These are phyloP conservation scores for Dendrocincla tyrannina DNA, from an alignment of 2,797 vertebrate genomes.

Conservation along the genomic window DNA sequence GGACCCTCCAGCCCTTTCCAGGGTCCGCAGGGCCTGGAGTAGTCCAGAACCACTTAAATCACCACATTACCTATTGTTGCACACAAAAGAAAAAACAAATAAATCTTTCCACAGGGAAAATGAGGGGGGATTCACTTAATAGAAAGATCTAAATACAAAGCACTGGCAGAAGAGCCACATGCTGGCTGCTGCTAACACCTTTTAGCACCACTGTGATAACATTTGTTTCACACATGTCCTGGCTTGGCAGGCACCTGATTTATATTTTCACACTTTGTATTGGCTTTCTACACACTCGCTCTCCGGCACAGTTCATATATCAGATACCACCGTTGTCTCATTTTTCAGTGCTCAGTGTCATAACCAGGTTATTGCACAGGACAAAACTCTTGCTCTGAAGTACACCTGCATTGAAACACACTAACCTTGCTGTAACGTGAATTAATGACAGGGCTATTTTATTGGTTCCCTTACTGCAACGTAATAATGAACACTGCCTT, in stretches of 20 bases:
- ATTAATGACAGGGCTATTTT: not conserved
- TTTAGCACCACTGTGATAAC: not conserved
- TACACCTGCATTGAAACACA: not conserved
- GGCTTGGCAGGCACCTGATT: constrained; percentile 33
- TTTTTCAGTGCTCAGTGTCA: not conserved
- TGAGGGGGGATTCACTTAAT: not conserved
- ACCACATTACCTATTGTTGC: not conserved
- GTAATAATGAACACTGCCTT: not conserved
- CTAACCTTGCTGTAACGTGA: not conserved
- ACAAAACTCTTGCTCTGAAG: not conserved
- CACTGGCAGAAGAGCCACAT: not conserved
- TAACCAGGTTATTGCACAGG: not conserved
- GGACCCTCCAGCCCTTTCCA: not conserved
- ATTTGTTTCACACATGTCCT: constrained; percentile 43
- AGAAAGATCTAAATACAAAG: not conserved
- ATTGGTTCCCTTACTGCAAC: not conserved
- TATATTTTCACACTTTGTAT: constrained; percentile 48
- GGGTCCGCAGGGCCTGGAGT: not conserved
- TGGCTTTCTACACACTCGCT: not conserved
- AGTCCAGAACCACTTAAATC: not conserved
- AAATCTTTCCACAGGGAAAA: not conserved
- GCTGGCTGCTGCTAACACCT: constrained; percentile 17
- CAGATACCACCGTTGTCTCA: not conserved
- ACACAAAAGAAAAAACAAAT: not conserved
- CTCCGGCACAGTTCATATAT: not conserved